Evolutionary conservation across 2,113 vertebrate species (phyloP).

Genomic region (Eidolon helvum): DNA sequence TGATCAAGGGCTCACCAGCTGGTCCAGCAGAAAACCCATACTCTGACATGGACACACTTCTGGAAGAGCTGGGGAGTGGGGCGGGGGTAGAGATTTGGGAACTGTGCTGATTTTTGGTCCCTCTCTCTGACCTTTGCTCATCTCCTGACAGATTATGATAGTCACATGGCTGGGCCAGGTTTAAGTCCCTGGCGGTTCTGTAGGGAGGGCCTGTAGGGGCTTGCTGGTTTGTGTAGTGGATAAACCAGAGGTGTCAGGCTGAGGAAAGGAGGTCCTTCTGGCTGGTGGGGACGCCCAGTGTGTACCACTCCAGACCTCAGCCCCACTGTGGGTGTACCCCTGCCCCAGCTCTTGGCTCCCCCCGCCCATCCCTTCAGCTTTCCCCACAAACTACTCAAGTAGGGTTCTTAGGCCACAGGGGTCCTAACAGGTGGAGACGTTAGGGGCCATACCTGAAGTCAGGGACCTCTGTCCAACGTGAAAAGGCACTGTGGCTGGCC

Average conservation of each 20-base stretch:
- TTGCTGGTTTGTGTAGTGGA: background rate
- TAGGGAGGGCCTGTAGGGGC: background rate
- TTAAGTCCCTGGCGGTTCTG: background rate
- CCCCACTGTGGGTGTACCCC: background rate
- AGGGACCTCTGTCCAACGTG: background rate
- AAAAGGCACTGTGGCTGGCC: background rate
- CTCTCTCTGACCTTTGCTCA: conserved; percentile 19
- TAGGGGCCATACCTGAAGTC: no score
- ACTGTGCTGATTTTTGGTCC: background rate
- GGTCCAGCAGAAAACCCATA: background rate
- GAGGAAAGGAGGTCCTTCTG: background rate
- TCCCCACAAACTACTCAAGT: background rate
- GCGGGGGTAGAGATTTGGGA: background rate
- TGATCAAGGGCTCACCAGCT: background rate
- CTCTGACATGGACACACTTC: background rate
- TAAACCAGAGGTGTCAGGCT: conserved; percentile 20
- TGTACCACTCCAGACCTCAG: background rate
- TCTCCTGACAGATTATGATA: background rate
- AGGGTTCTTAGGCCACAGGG: background rate
- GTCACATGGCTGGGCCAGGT: background rate
- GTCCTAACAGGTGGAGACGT: background rate
- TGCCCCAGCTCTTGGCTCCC: background rate
- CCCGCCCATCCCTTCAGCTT: background rate
- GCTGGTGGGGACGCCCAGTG: background rate
- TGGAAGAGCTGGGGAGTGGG: background rate